Percentiles rank a stretch among this genome's conserved stretches.
These are phyloP conservation scores for Thaumatotibia leucotreta DNA, from an alignment of 1,140 invertebrate species.

Conservation along the genomic window DNA sequence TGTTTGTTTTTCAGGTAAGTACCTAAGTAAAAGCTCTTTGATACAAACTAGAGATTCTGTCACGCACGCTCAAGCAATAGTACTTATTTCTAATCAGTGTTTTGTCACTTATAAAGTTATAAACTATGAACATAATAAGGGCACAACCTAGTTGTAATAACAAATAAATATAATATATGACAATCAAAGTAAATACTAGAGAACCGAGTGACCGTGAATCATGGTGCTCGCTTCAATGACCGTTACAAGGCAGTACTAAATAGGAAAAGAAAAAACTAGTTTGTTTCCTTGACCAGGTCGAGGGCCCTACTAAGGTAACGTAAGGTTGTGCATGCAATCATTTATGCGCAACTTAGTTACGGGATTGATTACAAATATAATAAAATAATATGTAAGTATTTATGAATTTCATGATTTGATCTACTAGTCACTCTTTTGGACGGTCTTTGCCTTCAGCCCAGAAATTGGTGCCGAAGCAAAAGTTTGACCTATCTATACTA, in stretches of 20 bases:
- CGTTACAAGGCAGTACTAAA: not conserved
- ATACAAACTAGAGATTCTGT: too few species aligned
- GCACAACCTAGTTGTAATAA: not conserved
- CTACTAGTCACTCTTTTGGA: too few species aligned
- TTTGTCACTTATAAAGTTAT: too few species aligned
- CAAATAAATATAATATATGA: not conserved
- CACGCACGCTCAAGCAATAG: too few species aligned
- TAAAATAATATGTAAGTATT: not conserved
- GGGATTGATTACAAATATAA: not conserved
- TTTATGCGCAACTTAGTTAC: not conserved
- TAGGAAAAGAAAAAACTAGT: slow-evolving; percentile 10
- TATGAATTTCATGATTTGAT: not conserved
- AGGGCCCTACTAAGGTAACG: not conserved
- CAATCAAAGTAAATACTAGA: not conserved
- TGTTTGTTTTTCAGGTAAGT: too few species aligned
- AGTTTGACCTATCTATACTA: too few species aligned
- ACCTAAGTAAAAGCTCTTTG: too few species aligned
- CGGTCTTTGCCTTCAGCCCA: too few species aligned
- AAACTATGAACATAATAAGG: too few species aligned
- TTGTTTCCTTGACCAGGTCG: slow-evolving; percentile 7
- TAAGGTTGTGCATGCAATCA: not conserved
- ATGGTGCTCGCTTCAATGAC: not conserved
- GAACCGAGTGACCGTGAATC: not conserved
- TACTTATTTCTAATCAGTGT: too few species aligned
- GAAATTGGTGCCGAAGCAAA: too few species aligned